phyloP scores from a whole-genome alignment of 2,888 invertebrate species.

The Theretra japonica region DNA sequence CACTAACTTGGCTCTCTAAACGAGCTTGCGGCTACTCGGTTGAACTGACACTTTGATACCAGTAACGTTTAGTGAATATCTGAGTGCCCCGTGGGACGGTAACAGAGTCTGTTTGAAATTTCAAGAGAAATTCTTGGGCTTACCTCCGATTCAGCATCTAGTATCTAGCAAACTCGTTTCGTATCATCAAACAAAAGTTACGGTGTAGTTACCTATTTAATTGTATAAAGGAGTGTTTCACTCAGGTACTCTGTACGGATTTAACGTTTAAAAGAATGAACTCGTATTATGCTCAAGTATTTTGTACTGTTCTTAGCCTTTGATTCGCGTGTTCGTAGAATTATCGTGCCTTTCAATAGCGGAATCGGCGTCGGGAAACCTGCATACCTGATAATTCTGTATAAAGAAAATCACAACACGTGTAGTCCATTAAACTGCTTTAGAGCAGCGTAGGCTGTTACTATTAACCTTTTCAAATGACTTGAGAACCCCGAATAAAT shows the following conservation, averaged over 20 bases:
- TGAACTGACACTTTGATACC: slow-evolving; percentile 55
- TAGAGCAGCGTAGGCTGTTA: too few species aligned
- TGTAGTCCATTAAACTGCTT: too few species aligned
- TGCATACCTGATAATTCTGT: too few species aligned
- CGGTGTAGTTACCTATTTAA: neutral
- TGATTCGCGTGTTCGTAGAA: too few species aligned
- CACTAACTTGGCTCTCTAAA: slow-evolving; percentile 48
- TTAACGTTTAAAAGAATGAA: too few species aligned
- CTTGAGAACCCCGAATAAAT: neutral
- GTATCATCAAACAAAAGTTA: slow-evolving; percentile 1
- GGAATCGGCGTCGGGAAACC: too few species aligned
- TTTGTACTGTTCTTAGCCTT: neutral
- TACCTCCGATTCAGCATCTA: neutral
- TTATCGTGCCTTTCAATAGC: too few species aligned
- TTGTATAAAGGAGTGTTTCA: neutral
- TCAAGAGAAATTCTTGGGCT: slow-evolving; percentile 33
- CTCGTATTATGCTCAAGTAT: neutral
- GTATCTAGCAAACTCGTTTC: slow-evolving; percentile 2
- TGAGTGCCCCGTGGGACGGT: slow-evolving; percentile 39
- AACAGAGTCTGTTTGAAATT: slow-evolving; percentile 33
- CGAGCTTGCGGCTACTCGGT: slow-evolving; percentile 51
- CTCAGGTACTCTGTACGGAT: neutral
- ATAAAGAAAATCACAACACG: too few species aligned
- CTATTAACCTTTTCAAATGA: neutral
- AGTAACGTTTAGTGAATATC: slow-evolving; percentile 45